Evolutionary conservation across 2,888 invertebrate genomes (phyloP).

Genomic region (Eupelmus urozonus): DNA sequence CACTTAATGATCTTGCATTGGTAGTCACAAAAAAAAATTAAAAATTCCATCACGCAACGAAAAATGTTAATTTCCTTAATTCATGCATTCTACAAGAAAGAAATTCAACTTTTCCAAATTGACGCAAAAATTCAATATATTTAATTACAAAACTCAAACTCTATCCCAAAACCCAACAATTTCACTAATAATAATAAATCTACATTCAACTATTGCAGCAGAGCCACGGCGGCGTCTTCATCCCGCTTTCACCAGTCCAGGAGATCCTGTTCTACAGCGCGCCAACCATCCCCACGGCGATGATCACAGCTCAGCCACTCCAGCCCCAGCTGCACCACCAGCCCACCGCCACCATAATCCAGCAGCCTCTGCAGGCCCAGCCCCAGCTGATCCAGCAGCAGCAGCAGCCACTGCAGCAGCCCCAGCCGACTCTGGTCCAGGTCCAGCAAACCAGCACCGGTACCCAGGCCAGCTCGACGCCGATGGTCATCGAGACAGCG

Average conservation of each 20-base stretch:
- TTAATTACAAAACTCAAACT: no score
- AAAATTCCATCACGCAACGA: no score
- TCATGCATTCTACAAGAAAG: no score
- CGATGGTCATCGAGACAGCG: constrained; percentile 63
- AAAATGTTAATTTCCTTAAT: no score
- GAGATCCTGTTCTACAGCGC: constrained; percentile 74
- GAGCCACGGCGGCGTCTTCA: constrained; percentile 72
- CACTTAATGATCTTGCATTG: no score
- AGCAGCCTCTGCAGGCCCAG: constrained; percentile 61
- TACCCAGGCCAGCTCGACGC: constrained; percentile 62
- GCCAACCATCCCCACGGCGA: constrained; percentile 74
- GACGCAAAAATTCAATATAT: not conserved
- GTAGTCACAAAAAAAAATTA: no score
- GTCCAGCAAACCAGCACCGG: constrained; percentile 57
- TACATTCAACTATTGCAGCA: no score
- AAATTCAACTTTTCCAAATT: no score
- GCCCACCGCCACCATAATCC: constrained; percentile 46
- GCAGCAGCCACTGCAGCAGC: constrained; percentile 64
- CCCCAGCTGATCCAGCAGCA: constrained; percentile 59
- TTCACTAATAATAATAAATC: no score
- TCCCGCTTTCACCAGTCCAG: constrained; percentile 74
- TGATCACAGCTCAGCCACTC: constrained; percentile 66
- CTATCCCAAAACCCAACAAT: no score
- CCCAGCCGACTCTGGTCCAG: constrained; percentile 54
- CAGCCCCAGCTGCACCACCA: constrained; percentile 75